Evolutionary conservation across 2,888 invertebrate species (phyloP).

Genomic region (Lypha dubia): DNA sequence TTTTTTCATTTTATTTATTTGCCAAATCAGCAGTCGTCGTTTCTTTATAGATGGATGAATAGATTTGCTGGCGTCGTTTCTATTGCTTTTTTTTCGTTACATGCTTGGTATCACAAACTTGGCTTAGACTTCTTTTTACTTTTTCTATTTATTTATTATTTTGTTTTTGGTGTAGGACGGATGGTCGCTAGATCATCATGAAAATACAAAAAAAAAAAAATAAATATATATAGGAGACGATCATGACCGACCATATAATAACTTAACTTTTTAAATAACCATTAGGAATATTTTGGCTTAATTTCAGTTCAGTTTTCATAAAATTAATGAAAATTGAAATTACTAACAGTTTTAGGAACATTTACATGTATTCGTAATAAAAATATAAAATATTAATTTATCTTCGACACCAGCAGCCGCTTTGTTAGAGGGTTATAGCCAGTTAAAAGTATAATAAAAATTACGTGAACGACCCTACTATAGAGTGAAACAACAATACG

Average conservation of each 20-base stretch:
- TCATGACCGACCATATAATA: background rate
- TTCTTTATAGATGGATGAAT: slow-evolving; percentile 58
- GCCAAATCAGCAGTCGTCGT: slow-evolving; percentile 28
- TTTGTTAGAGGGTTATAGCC: no score
- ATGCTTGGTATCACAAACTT: slow-evolving; percentile 64
- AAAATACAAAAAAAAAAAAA: slow-evolving; percentile 9
- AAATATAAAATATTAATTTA: no score
- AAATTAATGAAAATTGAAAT: no score
- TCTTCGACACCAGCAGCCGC: no score
- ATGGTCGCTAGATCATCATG: slow-evolving; percentile 64
- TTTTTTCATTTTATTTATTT: slow-evolving; percentile 14
- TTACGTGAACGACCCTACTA: no score
- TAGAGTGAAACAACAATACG: no score
- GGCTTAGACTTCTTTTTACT: slow-evolving; percentile 59
- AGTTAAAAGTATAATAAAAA: no score
- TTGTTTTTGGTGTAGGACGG: slow-evolving; percentile 60
- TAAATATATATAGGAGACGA: background rate
- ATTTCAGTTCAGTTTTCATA: no score
- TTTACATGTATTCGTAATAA: no score
- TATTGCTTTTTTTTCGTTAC: slow-evolving; percentile 14
- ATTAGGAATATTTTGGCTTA: no score
- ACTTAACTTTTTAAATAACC: background rate
- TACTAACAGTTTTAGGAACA: no score
- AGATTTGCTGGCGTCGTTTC: slow-evolving; percentile 60
- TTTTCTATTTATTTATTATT: no score